A percentile compares a stretch with the other conserved stretches of the same genome.
Evolutionary conservation across 2,888 invertebrate species (phyloP).

Genomic region (Ectemnius cavifrons): DNA sequence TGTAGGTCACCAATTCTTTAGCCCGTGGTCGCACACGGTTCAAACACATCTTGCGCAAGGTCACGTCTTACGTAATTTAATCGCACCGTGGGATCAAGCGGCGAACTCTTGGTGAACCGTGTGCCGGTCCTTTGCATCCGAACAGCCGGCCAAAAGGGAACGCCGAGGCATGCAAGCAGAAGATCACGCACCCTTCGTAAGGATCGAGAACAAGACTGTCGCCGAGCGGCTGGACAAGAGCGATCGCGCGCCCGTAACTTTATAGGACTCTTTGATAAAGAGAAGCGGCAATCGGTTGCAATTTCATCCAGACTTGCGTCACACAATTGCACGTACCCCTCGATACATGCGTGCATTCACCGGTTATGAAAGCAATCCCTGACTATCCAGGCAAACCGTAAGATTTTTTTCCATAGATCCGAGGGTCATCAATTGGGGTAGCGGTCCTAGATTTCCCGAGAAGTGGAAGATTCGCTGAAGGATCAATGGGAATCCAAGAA

Average conservation of each 20-base stretch:
- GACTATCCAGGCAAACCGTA: too few species aligned
- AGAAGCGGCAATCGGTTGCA: constrained; percentile 35
- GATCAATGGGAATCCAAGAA: not conserved
- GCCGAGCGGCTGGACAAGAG: not conserved
- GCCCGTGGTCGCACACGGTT: constrained; percentile 1
- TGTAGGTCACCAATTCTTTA: constrained; percentile 10
- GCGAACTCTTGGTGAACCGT: not conserved
- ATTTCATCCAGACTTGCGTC: constrained; percentile 45
- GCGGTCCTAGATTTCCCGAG: too few species aligned
- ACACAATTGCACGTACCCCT: constrained; percentile 37
- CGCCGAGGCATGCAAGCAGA: too few species aligned
- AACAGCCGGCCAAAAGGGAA: too few species aligned
- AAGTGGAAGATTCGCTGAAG: too few species aligned
- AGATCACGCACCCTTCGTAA: too few species aligned
- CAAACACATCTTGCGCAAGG: constrained; percentile 7
- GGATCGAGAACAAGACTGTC: too few species aligned
- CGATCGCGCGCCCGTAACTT: constrained; percentile 33
- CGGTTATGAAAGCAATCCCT: not conserved
- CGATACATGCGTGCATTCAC: not conserved
- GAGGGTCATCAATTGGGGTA: too few species aligned
- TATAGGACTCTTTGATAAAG: constrained; percentile 38
- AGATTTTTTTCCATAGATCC: too few species aligned
- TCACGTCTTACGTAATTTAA: constrained; percentile 1
- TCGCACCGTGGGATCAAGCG: not conserved
- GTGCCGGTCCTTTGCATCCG: too few species aligned